Conservation (phyloP, 2,113 vertebrate genomes). For the Pantherophis guttatus region DNA sequence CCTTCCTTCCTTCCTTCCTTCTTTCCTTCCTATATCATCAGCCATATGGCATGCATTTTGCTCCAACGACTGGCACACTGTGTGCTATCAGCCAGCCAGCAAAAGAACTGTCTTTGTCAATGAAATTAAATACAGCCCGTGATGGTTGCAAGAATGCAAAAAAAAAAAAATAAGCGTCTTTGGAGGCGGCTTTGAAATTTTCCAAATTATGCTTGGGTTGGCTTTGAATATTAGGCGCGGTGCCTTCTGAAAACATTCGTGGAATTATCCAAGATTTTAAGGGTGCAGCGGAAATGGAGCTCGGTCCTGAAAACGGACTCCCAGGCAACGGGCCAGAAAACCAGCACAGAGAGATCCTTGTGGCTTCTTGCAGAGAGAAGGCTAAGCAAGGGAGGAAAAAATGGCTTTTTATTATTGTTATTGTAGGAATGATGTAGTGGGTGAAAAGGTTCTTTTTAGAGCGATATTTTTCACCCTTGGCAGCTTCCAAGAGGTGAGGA, state of each 20-base stretch:
- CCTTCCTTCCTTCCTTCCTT: neutral
- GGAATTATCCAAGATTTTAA: neutral
- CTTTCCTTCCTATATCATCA: neutral
- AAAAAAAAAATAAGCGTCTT: neutral
- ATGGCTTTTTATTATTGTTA: neutral
- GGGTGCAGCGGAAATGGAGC: neutral
- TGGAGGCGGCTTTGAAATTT: neutral
- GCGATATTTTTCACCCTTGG: too few species aligned
- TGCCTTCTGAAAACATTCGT: accelerated
- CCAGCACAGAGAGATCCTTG: neutral
- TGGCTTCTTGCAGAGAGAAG: neutral
- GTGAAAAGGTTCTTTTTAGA: neutral
- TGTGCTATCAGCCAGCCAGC: accelerated
- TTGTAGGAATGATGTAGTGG: neutral
- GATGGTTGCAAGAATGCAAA: neutral
- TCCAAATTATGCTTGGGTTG: neutral
- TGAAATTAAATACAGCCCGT: neutral
- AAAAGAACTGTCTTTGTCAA: accelerated
- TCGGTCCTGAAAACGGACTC: neutral
- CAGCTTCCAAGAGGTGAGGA: too few species aligned
- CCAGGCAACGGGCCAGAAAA: neutral
- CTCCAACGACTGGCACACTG: accelerated
- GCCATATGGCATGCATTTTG: neutral
- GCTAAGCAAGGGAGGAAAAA: neutral
- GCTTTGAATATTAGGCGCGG: neutral